Evolutionary conservation across 2,888 invertebrate genomes (phyloP).

Genomic region (Linnaemya tessellans): DNA sequence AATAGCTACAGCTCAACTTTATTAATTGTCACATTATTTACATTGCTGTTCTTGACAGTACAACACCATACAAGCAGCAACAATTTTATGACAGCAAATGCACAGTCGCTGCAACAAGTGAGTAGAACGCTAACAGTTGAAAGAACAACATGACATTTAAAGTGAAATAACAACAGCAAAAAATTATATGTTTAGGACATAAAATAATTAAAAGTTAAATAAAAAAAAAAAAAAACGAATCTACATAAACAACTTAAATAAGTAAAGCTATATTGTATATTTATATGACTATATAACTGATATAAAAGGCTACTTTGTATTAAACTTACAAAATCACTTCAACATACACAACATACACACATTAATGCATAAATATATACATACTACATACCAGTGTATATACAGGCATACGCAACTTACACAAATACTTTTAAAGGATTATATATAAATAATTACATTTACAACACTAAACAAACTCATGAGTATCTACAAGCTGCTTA

Average conservation of each 20-base stretch:
- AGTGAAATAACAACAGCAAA: constrained; percentile 19
- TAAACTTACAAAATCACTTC: not conserved
- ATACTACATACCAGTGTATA: constrained; percentile 31
- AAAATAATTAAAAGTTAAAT: constrained; percentile 34
- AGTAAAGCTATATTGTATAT: constrained; percentile 51
- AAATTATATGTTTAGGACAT: constrained; percentile 49
- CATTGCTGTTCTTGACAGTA: constrained; percentile 43
- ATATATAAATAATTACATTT: constrained; percentile 24
- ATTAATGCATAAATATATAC: constrained; percentile 20
- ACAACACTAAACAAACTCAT: not conserved
- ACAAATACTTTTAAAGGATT: not conserved
- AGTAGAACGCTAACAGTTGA: constrained; percentile 65
- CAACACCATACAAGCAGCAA: not conserved
- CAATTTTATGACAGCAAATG: constrained; percentile 44
- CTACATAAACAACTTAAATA: constrained; percentile 37
- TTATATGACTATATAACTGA: constrained; percentile 45
- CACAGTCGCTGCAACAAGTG: constrained; percentile 60
- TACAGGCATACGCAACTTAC: constrained; percentile 27
- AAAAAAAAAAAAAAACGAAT: constrained; percentile 35
- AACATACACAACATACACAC: constrained; percentile 25
- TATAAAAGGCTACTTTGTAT: constrained; percentile 2
- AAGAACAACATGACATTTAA: constrained; percentile 72
- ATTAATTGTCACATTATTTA: constrained; percentile 42
- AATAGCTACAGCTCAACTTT: constrained; percentile 47
- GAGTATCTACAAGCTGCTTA: constrained; percentile 9